Evolutionary conservation across 2,113 vertebrate species (phyloP).

Genomic region (Ochotona curzoniae): DNA sequence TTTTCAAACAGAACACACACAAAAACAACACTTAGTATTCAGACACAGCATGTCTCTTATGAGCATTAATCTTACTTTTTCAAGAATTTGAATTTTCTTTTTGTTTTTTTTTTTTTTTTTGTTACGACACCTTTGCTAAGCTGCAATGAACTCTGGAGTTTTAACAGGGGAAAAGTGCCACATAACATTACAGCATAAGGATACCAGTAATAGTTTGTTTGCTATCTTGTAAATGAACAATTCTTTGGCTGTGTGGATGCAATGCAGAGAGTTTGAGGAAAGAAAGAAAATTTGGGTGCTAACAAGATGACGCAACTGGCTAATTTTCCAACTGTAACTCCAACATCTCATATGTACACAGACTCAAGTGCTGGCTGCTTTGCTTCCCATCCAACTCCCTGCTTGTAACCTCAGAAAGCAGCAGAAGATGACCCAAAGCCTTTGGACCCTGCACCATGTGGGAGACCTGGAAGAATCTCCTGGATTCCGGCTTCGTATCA

Average conservation of each 20-base stretch:
- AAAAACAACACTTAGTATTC: constrained; percentile 49
- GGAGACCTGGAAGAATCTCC: too few species aligned
- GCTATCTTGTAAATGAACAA: background rate
- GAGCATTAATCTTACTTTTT: constrained; percentile 46
- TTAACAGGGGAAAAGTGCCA: constrained; percentile 27
- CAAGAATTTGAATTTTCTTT: constrained; percentile 25
- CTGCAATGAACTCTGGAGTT: constrained; percentile 10
- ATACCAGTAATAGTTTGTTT: background rate
- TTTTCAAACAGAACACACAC: constrained; percentile 28
- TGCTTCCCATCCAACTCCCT: too few species aligned
- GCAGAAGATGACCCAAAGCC: too few species aligned
- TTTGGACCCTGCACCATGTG: too few species aligned
- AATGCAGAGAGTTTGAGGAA: background rate
- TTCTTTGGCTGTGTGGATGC: background rate
- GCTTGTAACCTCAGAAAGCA: too few species aligned
- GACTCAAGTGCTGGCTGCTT: too few species aligned
- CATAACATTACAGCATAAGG: background rate
- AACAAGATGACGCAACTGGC: too few species aligned
- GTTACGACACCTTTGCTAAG: constrained; percentile 54
- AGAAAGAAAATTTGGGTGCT: background rate
- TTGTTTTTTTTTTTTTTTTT: constrained; percentile 50
- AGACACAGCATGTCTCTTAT: background rate
- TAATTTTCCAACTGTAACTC: too few species aligned
- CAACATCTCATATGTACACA: too few species aligned
- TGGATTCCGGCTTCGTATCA: too few species aligned